Evolutionary conservation across 1,140 invertebrate genomes (phyloP), one percentile per base, ranked within the genome.

Genomic region (Bombus turneri): DNA sequence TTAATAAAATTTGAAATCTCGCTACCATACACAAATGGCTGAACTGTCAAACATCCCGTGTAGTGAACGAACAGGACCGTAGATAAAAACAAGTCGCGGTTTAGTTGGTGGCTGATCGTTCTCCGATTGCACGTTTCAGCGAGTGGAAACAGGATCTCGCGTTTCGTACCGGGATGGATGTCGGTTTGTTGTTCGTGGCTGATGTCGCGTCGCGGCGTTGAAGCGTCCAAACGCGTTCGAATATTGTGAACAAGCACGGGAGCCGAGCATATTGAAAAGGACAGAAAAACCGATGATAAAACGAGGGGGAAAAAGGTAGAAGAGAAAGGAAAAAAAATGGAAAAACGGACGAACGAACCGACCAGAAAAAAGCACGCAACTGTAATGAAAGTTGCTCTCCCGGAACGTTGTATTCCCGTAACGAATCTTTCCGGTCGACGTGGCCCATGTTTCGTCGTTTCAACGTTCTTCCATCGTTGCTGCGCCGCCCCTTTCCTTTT

Each of bases 391-490:
- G 83, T 83, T 89, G 62, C 57, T 69, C 59, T 83, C 18, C 25
- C 64, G 59, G 53, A 57, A 81, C 80, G 75, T 80, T 85, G 83
- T 87, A 47, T 66, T 74, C 62, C 47, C 47, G 64, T 75, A 87
- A 87, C 82, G 82, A 87, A 85, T 84, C 74, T 89, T 88, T 89
- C 74, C 68, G 81, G 71, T 73, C 53, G 88, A 87, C 89, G 73
- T 73, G 81, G 84, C 25, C 79, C 25, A 37, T n/a, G 69, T 79
- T 76, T 43, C 69, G 66, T 64, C 71, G 64, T 83, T 87, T 89
- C 87, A 69, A 62, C 83, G 74, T 81, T 62, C 73, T 76, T 82
- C 72, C 72, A 28, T 8, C 62, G 31, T 28, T 31, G 47, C 18
- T 6, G 47, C 39, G n/a, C 34, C 68, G 13, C 25, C 53, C 59